Base-by-base conservation (phyloP, 2,888 invertebrate genomes). In the Horisme vitalbata region DNA sequence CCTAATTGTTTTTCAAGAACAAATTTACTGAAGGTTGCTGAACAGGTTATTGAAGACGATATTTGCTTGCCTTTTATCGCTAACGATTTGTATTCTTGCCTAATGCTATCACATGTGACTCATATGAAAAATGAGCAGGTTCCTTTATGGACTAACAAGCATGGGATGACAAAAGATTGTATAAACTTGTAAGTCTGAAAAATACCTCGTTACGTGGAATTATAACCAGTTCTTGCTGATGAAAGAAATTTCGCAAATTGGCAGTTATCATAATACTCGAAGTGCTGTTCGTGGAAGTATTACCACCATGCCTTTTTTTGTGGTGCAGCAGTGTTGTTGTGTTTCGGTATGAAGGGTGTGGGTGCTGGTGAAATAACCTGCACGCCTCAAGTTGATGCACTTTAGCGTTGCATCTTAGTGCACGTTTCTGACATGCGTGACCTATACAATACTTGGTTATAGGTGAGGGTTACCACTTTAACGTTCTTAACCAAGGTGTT, bases 41-140 rank as follows among this genome's bases (percentile, higher is more conserved):
- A 26, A 38, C n/a, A 13, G 14, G 18, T 41, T n/a, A 14, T 10
- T 27, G 28, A 6, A 30, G 4, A 27, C 37, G 12, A 45, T 53
- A 45, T 55, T 58, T 64, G 56, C 57, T 58, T 48, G 53, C 49
- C 52, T 52, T 57, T 44, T 50, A 49, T 56, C 61, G 59, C 61
- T 68, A 69, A 68, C 57, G 61, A 68, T 65, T 65, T 68, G 63
- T 60, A 36, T 62, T 67, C 64, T 63, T 63, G 61, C 63, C 57
- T 62, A 33, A 21, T 41, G 26, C 31, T 34, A 43, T 48, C 38
- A 23, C 33, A 45, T 45, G 38, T 38, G 45, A 34, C 38, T 37
- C 33, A 28, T 27, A 27, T 37, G 27, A 38, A 45, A 45, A 14
- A 38, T 28, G 27, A 36, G 36, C 32, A 31, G 31, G 28, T 47